Conservation (phyloP, 2,113 vertebrate species). For the Chaenogobius annularis region DNA sequence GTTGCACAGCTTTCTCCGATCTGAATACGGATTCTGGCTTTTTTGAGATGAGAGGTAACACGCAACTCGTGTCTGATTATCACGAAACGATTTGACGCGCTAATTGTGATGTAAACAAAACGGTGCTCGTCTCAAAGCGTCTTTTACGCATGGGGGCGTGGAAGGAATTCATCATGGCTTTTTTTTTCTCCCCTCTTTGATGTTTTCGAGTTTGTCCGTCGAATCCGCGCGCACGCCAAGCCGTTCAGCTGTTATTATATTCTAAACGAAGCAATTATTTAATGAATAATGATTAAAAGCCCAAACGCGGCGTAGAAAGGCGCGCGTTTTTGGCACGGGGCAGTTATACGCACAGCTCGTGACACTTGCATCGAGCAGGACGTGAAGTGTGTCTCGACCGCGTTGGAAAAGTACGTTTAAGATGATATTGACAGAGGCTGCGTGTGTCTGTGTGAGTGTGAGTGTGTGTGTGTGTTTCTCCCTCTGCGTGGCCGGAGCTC, state of each 20-base stretch:
- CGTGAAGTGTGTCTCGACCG: conserved; percentile 4
- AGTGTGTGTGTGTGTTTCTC: conserved; percentile 3
- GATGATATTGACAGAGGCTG: conserved; percentile 46
- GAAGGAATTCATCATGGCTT: conserved; percentile 45
- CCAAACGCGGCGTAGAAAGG: not conserved
- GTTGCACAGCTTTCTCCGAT: conserved; percentile 17
- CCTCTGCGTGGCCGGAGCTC: conserved; percentile 50
- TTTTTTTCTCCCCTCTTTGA: not conserved
- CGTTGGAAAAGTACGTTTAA: conserved; percentile 45
- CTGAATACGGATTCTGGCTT: conserved; percentile 28
- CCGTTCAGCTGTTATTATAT: not conserved
- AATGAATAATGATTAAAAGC: not conserved
- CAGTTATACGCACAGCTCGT: not conserved
- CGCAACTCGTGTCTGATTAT: conserved; percentile 20
- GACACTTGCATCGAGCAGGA: not conserved
- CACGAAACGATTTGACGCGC: conserved; percentile 41
- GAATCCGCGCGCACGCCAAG: not conserved
- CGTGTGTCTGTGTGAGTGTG: conserved; percentile 10
- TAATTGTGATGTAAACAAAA: conserved; percentile 69
- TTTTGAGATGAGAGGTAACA: conserved; percentile 61
- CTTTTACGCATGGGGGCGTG: conserved; percentile 66
- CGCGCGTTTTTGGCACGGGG: rapidly evolving
- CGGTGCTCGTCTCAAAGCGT: conserved; percentile 13
- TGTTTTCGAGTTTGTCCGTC: not conserved
- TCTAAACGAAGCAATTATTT: conserved; percentile 23